phyloP scores from a whole-genome alignment of 2,888 invertebrate species.

The Microctonus aethiopoides region DNA sequence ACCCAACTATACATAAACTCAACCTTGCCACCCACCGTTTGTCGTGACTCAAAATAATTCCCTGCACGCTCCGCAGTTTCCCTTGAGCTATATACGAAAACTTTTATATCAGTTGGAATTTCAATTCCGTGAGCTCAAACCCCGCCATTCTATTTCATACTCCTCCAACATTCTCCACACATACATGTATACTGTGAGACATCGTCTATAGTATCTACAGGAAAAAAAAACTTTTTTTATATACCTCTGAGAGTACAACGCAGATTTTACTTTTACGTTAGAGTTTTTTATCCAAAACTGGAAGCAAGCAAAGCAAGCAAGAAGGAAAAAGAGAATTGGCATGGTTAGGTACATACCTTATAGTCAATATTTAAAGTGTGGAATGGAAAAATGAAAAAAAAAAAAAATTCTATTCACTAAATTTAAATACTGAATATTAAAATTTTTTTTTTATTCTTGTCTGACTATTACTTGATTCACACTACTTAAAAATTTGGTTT shows the following conservation, averaged over 20 bases:
- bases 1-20: not conserved
- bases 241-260: not conserved
- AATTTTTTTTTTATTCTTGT: not conserved
- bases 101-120: conserved; percentile 14
- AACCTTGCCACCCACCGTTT: not conserved
- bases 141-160: not conserved
- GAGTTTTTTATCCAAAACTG: not conserved
- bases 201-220: not conserved
- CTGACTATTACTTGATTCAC: not conserved
- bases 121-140: conserved; percentile 3
- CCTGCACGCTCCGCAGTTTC: conserved; percentile 4
- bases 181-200: not conserved
- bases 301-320: not conserved
- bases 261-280: not conserved
- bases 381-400: not conserved
- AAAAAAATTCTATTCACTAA: too few species aligned
- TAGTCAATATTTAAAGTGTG: not conserved
- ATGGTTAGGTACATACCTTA: not conserved
- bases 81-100: not conserved
- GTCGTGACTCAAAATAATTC: conserved; percentile 9
- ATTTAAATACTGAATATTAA: too few species aligned
- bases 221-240: not conserved
- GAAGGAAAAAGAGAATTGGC: too few species aligned
- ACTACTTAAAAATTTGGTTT: not conserved
- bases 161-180: not conserved